Conservation (phyloP, 2,888 invertebrate genomes). For the Eurytoma californica region DNA sequence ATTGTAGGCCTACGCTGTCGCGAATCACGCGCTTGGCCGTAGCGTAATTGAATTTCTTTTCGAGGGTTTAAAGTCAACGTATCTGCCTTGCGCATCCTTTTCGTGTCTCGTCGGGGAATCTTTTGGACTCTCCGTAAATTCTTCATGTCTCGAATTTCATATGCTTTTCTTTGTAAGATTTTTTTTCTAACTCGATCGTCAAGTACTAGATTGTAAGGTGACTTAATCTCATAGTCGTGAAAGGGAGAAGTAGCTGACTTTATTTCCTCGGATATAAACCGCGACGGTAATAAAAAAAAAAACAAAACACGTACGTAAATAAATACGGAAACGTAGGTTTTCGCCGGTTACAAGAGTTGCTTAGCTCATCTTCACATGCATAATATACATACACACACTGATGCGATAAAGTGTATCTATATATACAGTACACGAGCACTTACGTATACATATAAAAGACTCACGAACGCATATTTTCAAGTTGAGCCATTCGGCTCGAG, state of each 20-base stretch:
- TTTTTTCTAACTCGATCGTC: neutral
- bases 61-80: conserved; percentile 6
- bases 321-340: conserved; percentile 27
- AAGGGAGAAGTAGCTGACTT: conserved; percentile 24
- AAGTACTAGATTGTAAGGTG: neutral
- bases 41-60: conserved; percentile 10
- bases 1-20: conserved; percentile 29
- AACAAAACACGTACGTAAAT: conserved; percentile 20
- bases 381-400: conserved; percentile 21
- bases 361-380: conserved; percentile 29
- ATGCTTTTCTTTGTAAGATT: conserved; percentile 1
- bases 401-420: conserved; percentile 2
- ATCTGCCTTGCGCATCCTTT: neutral
- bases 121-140: neutral
- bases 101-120: neutral
- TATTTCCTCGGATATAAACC: conserved; percentile 2
- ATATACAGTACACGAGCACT: conserved; percentile 23
- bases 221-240: neutral
- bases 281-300: conserved; percentile 10
- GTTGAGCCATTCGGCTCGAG: conserved; percentile 52
- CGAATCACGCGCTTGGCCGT: conserved; percentile 8
- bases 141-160: neutral
- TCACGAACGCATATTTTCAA: conserved; percentile 47
- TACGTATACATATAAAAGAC: conserved; percentile 19
- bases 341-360: conserved; percentile 31